phyloP scores from a whole-genome alignment of 2,113 vertebrate genomes.

The Sphaerodactylus townsendi region DNA sequence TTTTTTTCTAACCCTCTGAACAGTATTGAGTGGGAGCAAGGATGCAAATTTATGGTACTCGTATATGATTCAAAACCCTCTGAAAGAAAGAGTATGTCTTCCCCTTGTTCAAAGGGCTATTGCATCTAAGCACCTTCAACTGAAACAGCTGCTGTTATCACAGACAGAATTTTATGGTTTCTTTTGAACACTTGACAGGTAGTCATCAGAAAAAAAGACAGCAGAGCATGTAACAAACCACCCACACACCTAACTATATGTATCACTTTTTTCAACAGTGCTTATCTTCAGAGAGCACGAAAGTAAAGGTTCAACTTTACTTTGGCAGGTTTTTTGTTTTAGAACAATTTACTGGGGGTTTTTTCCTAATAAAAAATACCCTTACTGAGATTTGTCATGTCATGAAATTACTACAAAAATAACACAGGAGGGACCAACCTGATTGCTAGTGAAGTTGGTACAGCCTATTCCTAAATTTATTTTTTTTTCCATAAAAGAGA shows the following conservation, averaged over 20 bases:
- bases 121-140: not conserved
- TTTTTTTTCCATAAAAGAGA: constrained; percentile 5
- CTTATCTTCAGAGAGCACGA: constrained; percentile 63
- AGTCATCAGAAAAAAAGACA: constrained; percentile 19
- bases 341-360: constrained; percentile 61
- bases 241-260: constrained; percentile 52
- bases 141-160: not conserved
- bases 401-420: constrained; percentile 73
- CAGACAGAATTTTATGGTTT: constrained; percentile 8
- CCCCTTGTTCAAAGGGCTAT: not conserved
- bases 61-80: not conserved
- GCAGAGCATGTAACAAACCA: constrained; percentile 48
- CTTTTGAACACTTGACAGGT: constrained; percentile 29
- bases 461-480: constrained; percentile 56
- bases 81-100: not conserved
- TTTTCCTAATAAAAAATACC: constrained; percentile 62
- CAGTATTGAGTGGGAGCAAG: not conserved
- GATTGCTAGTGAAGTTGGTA: constrained; percentile 42
- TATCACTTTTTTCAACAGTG: constrained; percentile 71
- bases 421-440: constrained; percentile 47
- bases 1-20: not conserved
- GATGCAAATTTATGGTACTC: not conserved
- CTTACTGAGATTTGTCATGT: constrained; percentile 64
- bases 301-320: constrained; percentile 64
- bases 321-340: constrained; percentile 64